Conservation (phyloP, 2,888 invertebrate genomes). For the Thecocarcelia acutangulata region DNA sequence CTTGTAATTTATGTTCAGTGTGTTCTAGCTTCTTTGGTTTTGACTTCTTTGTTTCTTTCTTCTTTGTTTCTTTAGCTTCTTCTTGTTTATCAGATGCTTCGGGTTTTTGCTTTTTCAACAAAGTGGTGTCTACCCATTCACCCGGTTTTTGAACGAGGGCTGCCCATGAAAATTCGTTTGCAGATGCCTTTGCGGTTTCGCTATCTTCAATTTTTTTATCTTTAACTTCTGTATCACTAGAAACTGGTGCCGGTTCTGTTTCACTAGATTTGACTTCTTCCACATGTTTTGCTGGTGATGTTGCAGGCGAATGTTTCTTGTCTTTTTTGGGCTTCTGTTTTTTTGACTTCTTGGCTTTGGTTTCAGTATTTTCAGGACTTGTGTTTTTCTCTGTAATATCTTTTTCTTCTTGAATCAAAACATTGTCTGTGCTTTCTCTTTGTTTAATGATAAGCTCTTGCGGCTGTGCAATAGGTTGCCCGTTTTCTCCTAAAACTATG, state of each 20-base stretch:
- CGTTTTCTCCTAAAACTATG: conserved; percentile 83
- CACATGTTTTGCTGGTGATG: background rate
- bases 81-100: conserved; percentile 65
- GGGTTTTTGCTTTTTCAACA: conserved; percentile 61
- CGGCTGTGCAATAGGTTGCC: conserved; percentile 14
- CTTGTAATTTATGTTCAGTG: conserved; percentile 23
- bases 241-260: background rate
- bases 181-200: conserved; percentile 54
- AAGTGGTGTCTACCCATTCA: conserved; percentile 73
- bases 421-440: background rate
- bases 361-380: conserved; percentile 14
- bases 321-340: conserved; percentile 60
- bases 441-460: background rate
- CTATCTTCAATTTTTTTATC: conserved; percentile 7
- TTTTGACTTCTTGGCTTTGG: conserved; percentile 22
- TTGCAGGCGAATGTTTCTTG: conserved; percentile 15
- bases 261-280: conserved; percentile 14
- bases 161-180: conserved; percentile 77
- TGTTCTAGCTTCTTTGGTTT: conserved; percentile 48
- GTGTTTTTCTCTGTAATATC: background rate
- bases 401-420: background rate
- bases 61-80: conserved; percentile 61
- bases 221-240: background rate
- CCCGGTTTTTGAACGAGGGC: conserved; percentile 78
- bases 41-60: conserved; percentile 41